Percentiles rank a stretch among this genome's conserved stretches.
phyloP scores from a whole-genome alignment of 2,888 invertebrate genomes.

The Fragum whitleyi region DNA sequence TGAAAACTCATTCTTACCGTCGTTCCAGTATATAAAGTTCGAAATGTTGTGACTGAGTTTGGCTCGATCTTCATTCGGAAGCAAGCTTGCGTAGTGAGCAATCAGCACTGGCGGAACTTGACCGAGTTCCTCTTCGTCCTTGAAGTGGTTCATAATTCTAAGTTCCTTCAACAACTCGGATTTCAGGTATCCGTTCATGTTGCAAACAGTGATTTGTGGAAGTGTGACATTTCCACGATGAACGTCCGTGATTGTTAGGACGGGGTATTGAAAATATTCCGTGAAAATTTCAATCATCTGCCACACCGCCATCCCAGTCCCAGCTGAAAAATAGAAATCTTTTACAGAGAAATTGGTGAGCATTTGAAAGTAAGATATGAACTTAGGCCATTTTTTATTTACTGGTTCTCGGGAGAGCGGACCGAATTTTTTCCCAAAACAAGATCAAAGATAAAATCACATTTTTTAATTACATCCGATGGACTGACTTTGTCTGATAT shows the following conservation, averaged over 20 bases:
- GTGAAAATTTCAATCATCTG: not conserved
- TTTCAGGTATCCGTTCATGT: not conserved
- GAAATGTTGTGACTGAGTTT: not conserved
- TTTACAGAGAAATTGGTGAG: too few relatives aligned
- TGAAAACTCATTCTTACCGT: not conserved
- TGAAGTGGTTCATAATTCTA: not conserved
- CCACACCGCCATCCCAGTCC: not conserved
- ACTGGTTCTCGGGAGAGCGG: too few relatives aligned
- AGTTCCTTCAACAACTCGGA: not conserved
- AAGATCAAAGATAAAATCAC: too few relatives aligned
- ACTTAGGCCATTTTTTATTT: too few relatives aligned
- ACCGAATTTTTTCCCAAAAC: too few relatives aligned
- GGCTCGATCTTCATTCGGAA: not conserved
- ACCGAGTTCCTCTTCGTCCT: not conserved
- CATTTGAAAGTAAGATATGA: too few relatives aligned
- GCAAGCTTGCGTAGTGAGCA: not conserved
- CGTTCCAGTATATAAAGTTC: not conserved
- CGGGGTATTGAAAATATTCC: not conserved
- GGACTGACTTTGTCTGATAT: too few relatives aligned
- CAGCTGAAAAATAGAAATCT: not conserved
- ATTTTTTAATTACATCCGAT: too few relatives aligned
- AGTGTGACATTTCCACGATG: not conserved
- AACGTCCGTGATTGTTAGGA: not conserved
- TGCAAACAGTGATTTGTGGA: not conserved
- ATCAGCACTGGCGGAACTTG: not conserved